These are phyloP conservation scores for Eonycteris spelaea DNA, from an alignment of 2,113 vertebrate species.

Conservation along the genomic window DNA sequence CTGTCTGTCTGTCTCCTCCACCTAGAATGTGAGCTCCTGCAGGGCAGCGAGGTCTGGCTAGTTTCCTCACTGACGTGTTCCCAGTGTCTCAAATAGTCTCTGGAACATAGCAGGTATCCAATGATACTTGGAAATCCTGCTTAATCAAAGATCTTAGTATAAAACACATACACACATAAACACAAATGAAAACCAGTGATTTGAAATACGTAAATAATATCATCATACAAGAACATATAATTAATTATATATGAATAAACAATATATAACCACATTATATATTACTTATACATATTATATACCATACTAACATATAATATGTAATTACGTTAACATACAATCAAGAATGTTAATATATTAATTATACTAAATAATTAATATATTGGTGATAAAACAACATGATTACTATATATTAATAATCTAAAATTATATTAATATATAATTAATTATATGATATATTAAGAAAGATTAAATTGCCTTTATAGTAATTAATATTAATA, in stretches of 20 bases:
- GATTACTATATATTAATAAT: background rate
- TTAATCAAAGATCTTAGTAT: constrained; percentile 16
- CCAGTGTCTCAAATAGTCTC: background rate
- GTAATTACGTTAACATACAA: background rate
- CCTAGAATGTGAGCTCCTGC: background rate
- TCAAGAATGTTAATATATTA: constrained; percentile 10
- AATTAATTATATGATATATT: constrained; percentile 1
- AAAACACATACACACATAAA: constrained; percentile 30
- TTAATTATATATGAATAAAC: constrained; percentile 33
- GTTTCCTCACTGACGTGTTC: background rate
- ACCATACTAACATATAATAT: background rate
- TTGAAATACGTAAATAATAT: background rate
- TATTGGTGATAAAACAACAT: background rate
- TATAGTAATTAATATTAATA: background rate
- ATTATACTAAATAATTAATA: constrained; percentile 17
- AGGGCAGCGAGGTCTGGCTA: background rate
- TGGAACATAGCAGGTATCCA: background rate
- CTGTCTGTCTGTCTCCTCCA: background rate
- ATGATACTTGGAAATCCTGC: background rate
- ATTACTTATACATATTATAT: constrained; percentile 15
- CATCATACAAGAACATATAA: constrained; percentile 4
- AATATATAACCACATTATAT: constrained; percentile 43
- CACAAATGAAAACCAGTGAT: constrained; percentile 37
- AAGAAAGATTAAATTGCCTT: background rate
- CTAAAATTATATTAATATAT: background rate